A percentile compares a stretch with the other conserved stretches of the same genome.
Evolutionary conservation across 2,113 vertebrate species (phyloP).

Genomic region (Hippolais icterina): DNA sequence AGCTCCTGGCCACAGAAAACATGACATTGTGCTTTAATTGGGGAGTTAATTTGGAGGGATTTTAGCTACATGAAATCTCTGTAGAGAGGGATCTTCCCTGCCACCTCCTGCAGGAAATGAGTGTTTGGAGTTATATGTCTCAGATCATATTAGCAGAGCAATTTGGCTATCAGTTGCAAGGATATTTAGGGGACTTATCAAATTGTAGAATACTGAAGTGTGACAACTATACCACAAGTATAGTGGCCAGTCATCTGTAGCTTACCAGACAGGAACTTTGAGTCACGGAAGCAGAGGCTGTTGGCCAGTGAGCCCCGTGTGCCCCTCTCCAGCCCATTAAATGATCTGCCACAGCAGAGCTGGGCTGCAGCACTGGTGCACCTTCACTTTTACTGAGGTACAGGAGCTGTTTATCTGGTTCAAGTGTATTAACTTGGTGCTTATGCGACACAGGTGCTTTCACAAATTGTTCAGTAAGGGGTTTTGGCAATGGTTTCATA

Average conservation of each 20-base stretch:
- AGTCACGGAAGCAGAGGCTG: neutral
- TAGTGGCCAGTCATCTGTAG: neutral
- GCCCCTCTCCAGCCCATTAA: neutral
- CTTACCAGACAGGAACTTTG: neutral
- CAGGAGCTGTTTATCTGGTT: rapidly evolving
- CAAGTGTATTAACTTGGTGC: neutral
- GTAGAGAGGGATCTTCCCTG: neutral
- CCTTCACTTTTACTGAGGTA: neutral
- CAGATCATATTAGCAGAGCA: neutral
- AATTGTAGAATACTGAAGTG: neutral
- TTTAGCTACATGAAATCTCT: neutral
- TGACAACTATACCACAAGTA: neutral
- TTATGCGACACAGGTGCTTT: rapidly evolving
- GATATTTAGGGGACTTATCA: neutral
- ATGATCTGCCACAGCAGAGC: neutral
- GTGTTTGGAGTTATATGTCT: neutral
- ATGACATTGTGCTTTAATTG: neutral
- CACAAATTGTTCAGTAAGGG: neutral
- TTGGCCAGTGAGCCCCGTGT: neutral
- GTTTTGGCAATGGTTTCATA: neutral
- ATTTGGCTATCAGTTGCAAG: neutral
- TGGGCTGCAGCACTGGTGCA: neutral
- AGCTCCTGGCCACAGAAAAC: neutral
- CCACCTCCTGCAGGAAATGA: neutral
- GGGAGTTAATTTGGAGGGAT: neutral